Base-by-base conservation (phyloP, 2,888 invertebrate species). In the Campoplex capitator region DNA sequence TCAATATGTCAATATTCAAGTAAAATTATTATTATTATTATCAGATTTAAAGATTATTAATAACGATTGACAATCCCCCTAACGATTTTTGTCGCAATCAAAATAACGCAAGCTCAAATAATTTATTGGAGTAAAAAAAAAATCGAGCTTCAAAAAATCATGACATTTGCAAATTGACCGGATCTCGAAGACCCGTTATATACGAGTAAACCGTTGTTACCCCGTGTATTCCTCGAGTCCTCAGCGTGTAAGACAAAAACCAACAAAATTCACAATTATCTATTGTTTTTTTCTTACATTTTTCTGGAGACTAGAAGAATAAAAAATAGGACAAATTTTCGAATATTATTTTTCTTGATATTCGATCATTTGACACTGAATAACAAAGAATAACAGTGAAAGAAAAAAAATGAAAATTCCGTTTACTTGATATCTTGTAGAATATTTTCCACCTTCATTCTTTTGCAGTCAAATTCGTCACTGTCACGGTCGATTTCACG, bases 391-490 rank as follows among this genome's bases (percentile, higher is more conserved):
- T n/a, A 9, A 23, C 9, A 16, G 9, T 9, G 8, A n/a, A 45
- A 23, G 0, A 42, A 56, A 42, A 28, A 51, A 51, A 9, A 45
- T 62, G 45, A 23, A 23, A 48, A 42, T 48, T 48, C 32, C 18
- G 73, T 91, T 91, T 91, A 94, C 94, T 94, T 94, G 16, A 94
- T 91, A 80, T 94, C 94, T 32, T 92, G 92, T 23, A 94, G 87
- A 77, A 93, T 80, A 7, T 90, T 87, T 68, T 94, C 94, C 0
- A 89, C 88, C 85, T 91, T 92, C 32, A 90, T 87, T 83, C 91
- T 93, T 88, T 94, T 94, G 6, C 77, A 67, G 23, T 87, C 89
- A 1, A 87, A 84, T 11, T 75, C 35, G 0, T 84, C 85, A 42
- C 88, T 88, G 6, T 91, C 89, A 3, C 81, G 81, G 8, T 91